These are phyloP conservation scores for Montipora sp. DNA, from an alignment of 64 coral and sea anemone species.

Conservation along the genomic window DNA sequence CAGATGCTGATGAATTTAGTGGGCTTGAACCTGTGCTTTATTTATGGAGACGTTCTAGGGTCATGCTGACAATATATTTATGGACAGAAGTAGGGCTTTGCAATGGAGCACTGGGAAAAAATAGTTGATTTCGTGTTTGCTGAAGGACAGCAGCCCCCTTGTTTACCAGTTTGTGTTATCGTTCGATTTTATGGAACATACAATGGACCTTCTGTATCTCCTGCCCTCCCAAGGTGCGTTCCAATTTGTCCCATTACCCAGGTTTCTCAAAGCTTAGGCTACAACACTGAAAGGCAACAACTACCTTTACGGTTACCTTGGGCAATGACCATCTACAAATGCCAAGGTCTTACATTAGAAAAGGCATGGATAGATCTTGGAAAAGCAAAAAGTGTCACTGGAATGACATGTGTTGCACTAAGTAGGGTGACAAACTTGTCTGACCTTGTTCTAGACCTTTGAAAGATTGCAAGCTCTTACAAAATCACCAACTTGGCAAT, in stretches of 20 bases:
- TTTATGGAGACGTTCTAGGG: neutral
- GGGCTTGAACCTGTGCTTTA: slow-evolving; percentile 31
- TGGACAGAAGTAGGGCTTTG: slow-evolving; percentile 39
- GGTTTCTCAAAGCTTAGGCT: slow-evolving; percentile 27
- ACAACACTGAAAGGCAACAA: slow-evolving; percentile 45
- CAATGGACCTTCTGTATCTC: slow-evolving; percentile 55
- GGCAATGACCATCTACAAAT: slow-evolving; percentile 40
- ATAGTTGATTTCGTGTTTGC: slow-evolving; percentile 44
- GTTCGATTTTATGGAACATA: slow-evolving; percentile 38
- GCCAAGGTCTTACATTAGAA: neutral
- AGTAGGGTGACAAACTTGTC: slow-evolving; percentile 19
- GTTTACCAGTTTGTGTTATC: slow-evolving; percentile 48
- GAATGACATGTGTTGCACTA: slow-evolving; percentile 44
- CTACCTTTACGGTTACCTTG: slow-evolving; percentile 41
- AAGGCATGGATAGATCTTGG: slow-evolving; percentile 51
- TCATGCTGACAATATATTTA: slow-evolving; percentile 43
- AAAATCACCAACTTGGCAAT: slow-evolving; percentile 6
- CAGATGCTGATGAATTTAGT: slow-evolving; percentile 27
- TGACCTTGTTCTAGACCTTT: slow-evolving; percentile 2
- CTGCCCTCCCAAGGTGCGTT: slow-evolving; percentile 36
- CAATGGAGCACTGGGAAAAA: slow-evolving; percentile 49
- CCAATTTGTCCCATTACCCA: slow-evolving; percentile 47
- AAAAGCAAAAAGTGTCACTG: slow-evolving; percentile 15
- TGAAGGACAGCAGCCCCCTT: slow-evolving; percentile 21
- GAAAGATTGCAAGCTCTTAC: slow-evolving; percentile 12